Evolutionary conservation across 1,140 invertebrate species (phyloP), one percentile per base, ranked within the genome.

Genomic region (Brachionus koreanus): DNA sequence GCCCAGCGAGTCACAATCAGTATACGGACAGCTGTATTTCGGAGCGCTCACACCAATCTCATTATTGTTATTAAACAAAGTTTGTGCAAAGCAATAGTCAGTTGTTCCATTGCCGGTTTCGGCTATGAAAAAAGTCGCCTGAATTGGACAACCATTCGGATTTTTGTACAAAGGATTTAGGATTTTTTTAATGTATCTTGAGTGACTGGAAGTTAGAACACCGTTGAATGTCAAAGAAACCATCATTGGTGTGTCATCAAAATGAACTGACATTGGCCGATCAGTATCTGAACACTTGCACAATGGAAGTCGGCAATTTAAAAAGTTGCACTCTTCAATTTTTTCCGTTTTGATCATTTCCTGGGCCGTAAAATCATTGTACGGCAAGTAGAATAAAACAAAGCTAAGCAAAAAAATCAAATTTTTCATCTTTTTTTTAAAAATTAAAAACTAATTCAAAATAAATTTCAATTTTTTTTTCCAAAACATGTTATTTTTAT

Each of bases 121-220:
- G 35, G 16, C 16, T 7, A 82, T 9, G 16, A 82, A 82, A 43
- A 82, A 82, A 42, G 79, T 82, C 9, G 29, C 33, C 35, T 65
- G 57, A 10, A 82, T 37, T 25, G 79, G 79, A 82, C 79, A 82
- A n/a, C 57, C 57, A 43, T 82, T 82, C 16, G 79, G 79, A 37
- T 82, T 82, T 82, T 65, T 65, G 57, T 39, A 67, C 33, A 65
- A 39, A 0, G 79, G 79, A 67, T 82, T 67, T 7, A 82, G 33
- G 29, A 82, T 79, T 61, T 79, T 57, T 79, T 49, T 79, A 10
- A 79, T 57, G 49, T 39, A 63, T 19, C 3, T 16, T 0, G 76
- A 57, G 35, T 79, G 76, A 19, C 3, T 0, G 16, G 46, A 61
- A 25, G 49, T 57, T 0, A 79, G 35, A 6, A 79, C 61, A 13